Conservation (phyloP, 2,888 invertebrate species). For the Conops quadrifasciatus region DNA sequence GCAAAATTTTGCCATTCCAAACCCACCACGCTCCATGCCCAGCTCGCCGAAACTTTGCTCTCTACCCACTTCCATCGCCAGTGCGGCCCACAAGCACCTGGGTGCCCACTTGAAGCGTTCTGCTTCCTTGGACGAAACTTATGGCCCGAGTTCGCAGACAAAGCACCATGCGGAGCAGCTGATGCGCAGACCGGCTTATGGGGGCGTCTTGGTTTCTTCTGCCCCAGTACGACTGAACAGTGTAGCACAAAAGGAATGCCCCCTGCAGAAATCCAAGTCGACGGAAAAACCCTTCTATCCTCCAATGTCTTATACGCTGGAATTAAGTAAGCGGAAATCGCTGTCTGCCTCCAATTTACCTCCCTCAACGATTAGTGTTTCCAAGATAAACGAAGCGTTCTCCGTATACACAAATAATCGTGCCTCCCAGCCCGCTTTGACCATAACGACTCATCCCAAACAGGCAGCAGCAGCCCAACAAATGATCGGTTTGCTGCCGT, state of each 20-base stretch:
- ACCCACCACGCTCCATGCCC: constrained; percentile 49
- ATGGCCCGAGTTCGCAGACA: constrained; percentile 41
- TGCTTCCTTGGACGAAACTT: constrained; percentile 57
- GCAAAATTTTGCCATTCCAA: constrained; percentile 59
- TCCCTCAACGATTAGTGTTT: constrained; percentile 55
- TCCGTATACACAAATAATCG: constrained; percentile 14
- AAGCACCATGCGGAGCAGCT: constrained; percentile 55
- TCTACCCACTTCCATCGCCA: constrained; percentile 61
- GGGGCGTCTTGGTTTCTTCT: constrained; percentile 35
- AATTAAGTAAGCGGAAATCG: constrained; percentile 45
- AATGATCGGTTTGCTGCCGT: constrained; percentile 25
- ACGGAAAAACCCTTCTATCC: constrained; percentile 50
- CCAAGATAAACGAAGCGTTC: constrained; percentile 45
- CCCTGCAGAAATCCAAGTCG: constrained; percentile 40
- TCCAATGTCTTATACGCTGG: constrained; percentile 52
- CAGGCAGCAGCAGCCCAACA: constrained; percentile 32
- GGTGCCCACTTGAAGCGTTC: constrained; percentile 56
- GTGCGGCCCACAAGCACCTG: constrained; percentile 57
- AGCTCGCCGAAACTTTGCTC: constrained; percentile 49
- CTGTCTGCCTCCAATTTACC: constrained; percentile 33
- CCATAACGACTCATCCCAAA: constrained; percentile 30
- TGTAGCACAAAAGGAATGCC: constrained; percentile 37
- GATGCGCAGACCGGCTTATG: constrained; percentile 44
- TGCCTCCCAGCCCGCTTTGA: constrained; percentile 17
- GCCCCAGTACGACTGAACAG: constrained; percentile 4